Evolutionary conservation across 2,888 invertebrate genomes (phyloP).

Genomic region (Erannis defoliaria): DNA sequence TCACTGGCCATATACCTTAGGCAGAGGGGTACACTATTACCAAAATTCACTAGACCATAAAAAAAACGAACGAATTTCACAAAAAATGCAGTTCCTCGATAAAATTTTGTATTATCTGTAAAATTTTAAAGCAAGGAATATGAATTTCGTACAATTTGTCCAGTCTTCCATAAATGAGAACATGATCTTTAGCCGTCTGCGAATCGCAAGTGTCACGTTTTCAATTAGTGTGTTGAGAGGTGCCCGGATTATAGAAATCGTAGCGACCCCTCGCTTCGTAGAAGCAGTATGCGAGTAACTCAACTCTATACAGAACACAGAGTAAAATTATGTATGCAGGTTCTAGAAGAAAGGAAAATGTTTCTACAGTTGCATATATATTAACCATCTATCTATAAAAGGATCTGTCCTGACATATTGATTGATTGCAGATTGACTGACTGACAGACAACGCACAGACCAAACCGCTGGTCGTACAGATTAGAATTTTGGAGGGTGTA

Average conservation of each 20-base stretch:
- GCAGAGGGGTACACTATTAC: too few relatives aligned
- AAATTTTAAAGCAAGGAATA: not conserved
- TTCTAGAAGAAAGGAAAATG: not conserved
- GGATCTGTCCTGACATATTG: too few relatives aligned
- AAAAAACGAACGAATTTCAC: too few relatives aligned
- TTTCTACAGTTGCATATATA: not conserved
- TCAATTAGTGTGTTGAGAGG: constrained; percentile 75
- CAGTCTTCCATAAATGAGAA: constrained; percentile 42
- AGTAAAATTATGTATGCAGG: not conserved
- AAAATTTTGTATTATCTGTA: not conserved
- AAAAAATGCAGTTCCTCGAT: not conserved
- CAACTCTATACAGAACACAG: not conserved
- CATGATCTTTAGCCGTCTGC: constrained; percentile 52
- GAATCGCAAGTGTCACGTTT: constrained; percentile 74
- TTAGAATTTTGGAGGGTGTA: too few relatives aligned
- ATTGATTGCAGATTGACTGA: too few relatives aligned
- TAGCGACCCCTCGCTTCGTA: constrained; percentile 38
- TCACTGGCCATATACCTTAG: too few relatives aligned
- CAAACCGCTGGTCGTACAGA: too few relatives aligned
- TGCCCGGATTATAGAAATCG: constrained; percentile 64
- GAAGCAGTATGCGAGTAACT: not conserved
- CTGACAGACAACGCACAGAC: too few relatives aligned
- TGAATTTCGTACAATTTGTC: constrained; percentile 21
- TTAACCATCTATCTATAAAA: too few relatives aligned
- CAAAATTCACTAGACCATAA: too few relatives aligned